Base-by-base conservation (phyloP, 2,888 invertebrate species). In the Drosophila nigricruria region DNA sequence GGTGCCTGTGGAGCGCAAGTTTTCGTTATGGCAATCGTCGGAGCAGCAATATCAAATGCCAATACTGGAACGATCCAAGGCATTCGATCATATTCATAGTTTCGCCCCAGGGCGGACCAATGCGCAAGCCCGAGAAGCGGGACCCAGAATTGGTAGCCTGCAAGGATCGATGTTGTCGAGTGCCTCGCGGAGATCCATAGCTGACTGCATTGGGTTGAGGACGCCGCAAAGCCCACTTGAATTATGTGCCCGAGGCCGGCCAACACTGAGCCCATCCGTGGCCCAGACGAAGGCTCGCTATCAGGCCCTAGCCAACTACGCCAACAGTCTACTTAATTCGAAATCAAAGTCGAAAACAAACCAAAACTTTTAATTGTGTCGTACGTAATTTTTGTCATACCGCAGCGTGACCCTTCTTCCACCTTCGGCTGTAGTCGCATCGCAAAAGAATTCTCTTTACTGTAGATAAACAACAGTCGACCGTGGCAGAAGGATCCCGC, bases 1-100 rank as follows among this genome's bases (percentile, higher is more conserved):
- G 30, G 23, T 42, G 9, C 38, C 52, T 5, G 25, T 53, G 14
- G 57, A 66, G 32, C 64, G 76, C 49, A 79, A 57, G 18, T 67
- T 49, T 16, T 59, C 75, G 8, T 2, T 62, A 2, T 74, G 70
- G 66, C 79, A 58, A 4, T 25, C 60, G 0, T 0, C 30, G 2
- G 49, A 59, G 23, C 40, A 52, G 14, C 66, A 61, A 18, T 32
- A 40, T 16, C 61, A 65, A 54, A 12, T 27, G 38, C 59, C 59
- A 1, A 10, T 20, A 0, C 43, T 61, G 14, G 45, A 77, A 14
- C 66, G 61, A 12, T 43, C 53, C 5, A 69, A 56, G 27, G 2
- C 36, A 0, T 18, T 72, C 4, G n/a, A 61, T 0, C 49, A 36
- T 2, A 50, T 76, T 12, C 36, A 58, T 9, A 52, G 59, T 0